phyloP scores from a whole-genome alignment of 2,113 vertebrate genomes.

The Chrysochloris asiatica region DNA sequence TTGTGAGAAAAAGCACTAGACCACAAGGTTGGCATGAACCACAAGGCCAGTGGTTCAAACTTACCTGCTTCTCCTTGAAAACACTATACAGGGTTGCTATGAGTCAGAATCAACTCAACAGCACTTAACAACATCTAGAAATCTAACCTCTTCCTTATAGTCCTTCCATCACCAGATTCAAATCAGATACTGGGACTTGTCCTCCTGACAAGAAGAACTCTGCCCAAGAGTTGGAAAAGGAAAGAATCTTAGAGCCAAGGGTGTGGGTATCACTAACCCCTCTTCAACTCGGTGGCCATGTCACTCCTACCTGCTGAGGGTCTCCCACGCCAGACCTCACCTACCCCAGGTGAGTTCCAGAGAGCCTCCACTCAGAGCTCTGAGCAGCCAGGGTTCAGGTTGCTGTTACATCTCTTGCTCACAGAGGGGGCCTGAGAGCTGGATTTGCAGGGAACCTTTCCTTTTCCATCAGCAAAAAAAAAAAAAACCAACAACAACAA shows the following conservation, averaged over 20 bases:
- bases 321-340: not conserved
- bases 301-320: not conserved
- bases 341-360: fast-evolving
- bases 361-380: not conserved
- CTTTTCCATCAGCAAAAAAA: not conserved
- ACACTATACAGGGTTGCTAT: too few relatives aligned
- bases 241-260: not conserved
- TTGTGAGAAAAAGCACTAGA: too few relatives aligned
- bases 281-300: not conserved
- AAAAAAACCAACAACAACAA: too few relatives aligned
- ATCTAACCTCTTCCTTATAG: not conserved
- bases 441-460: not conserved
- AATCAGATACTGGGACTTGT: not conserved
- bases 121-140: not conserved
- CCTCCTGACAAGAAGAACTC: not conserved
- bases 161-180: not conserved
- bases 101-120: too few relatives aligned
- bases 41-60: too few relatives aligned
- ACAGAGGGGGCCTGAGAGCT: slow-evolving; percentile 78
- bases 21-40: too few relatives aligned
- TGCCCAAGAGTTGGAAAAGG: too few relatives aligned
- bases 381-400: not conserved
- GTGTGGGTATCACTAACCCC: not conserved
- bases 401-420: slow-evolving; percentile 55
- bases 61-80: too few relatives aligned